Evolutionary conservation across 2,888 invertebrate species (phyloP).

Genomic region (Aporophyla nigra): DNA sequence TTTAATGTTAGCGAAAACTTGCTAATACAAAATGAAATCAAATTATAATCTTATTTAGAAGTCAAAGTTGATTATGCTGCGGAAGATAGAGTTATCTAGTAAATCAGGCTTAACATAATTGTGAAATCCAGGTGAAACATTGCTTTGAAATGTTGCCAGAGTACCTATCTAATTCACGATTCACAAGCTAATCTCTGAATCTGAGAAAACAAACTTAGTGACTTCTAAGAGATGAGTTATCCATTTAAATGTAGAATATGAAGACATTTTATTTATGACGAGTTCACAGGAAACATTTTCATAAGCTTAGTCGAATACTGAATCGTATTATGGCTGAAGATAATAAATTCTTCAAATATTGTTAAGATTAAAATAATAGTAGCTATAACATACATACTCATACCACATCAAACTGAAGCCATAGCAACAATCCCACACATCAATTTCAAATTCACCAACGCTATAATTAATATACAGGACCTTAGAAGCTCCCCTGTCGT

Average conservation of each 20-base stretch:
- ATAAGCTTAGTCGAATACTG: neutral
- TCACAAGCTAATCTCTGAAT: conserved; percentile 51
- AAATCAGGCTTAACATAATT: conserved; percentile 25
- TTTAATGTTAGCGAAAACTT: conserved; percentile 66
- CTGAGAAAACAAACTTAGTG: conserved; percentile 34
- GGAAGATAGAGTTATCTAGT: conserved; percentile 3
- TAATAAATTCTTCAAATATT: neutral
- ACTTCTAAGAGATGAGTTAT: neutral
- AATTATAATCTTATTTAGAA: conserved; percentile 54
- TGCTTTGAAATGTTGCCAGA: conserved; percentile 49
- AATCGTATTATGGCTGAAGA: too few species aligned
- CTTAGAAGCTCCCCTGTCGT: conserved; percentile 27
- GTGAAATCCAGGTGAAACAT: conserved; percentile 21
- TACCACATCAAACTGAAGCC: neutral
- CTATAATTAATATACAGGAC: conserved; percentile 44
- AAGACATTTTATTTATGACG: neutral
- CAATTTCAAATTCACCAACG: conserved; percentile 35
- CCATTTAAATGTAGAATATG: conserved; percentile 6
- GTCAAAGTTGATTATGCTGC: neutral
- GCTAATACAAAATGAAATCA: conserved; percentile 57
- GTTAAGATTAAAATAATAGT: neutral
- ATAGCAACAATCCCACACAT: conserved; percentile 14
- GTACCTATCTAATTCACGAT: conserved; percentile 38
- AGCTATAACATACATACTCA: neutral
- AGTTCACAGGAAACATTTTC: neutral